Base-by-base conservation (phyloP, 2,888 invertebrate species). In the Chelonus formosanus region DNA sequence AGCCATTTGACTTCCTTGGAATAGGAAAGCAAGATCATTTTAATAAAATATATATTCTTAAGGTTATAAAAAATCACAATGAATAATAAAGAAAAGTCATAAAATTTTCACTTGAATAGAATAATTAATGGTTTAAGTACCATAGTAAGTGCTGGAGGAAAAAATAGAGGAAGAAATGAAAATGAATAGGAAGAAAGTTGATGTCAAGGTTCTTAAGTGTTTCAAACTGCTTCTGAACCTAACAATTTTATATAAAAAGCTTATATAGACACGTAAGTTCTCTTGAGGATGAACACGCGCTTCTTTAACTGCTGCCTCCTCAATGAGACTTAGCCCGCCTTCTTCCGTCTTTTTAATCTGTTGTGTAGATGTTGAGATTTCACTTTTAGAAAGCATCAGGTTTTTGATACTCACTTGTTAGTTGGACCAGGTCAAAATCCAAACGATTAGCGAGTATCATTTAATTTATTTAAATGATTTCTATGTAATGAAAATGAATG, bases 351-450 rank as follows among this genome's bases (percentile, higher is more conserved):
- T 31, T 32, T 59, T 31, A 36, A 48, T 50, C 43, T 4, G 34
- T n/a, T 6, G 34, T 35, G 54, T 34, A 45, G 35, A 55, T 65
- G 58, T n/a, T 44, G 57, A 20, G 54, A 65, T 65, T 65, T 65
- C 65, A 65, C 60, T 65, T 65, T 65, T 65, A 65, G 65, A 65
- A 65, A 65, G 65, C 60, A 65, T 47, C n/a, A 35, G 34, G 47
- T 55, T 50, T 50, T 20, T 20, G 20, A 20, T 20, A 20, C 20
- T 20, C 20, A 20, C 20, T 20, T 20, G 20, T 20, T 20, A 20
- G 20, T 64, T 63, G 50, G 63, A 56, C 48, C 32, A 36, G 40
- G 34, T 45, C 52, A 34, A 58, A 48, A 57, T 48, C 5, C 35
- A 48, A 58, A 10, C 4, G 10, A 45, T 35, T 53, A 44, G 7